Percentiles rank a stretch among this genome's conserved stretches.
Conservation (phyloP, 1,140 invertebrate genomes). For the Danaus melanippus region DNA sequence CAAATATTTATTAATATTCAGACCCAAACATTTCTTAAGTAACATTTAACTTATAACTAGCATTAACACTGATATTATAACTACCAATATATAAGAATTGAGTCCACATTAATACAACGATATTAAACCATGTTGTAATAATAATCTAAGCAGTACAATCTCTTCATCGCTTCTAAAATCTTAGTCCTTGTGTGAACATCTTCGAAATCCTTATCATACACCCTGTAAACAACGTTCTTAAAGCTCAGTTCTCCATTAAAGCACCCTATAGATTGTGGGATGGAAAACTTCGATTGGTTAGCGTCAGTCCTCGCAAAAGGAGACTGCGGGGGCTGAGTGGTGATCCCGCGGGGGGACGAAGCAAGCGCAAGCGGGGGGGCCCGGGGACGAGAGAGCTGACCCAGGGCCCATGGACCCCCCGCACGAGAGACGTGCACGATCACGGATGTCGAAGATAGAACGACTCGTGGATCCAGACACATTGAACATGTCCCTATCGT, state of each 20-base stretch:
- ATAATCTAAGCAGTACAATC: conserved; percentile 37
- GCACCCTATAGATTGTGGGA: conserved; percentile 10
- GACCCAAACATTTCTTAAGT: too few relatives aligned
- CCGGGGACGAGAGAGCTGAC: conserved; percentile 49
- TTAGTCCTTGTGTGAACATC: conserved; percentile 29
- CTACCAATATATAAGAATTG: too few relatives aligned
- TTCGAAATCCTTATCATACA: conserved; percentile 23
- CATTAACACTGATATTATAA: too few relatives aligned
- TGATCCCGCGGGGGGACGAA: conserved; percentile 52
- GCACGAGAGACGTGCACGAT: conserved; percentile 50
- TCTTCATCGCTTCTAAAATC: conserved; percentile 40
- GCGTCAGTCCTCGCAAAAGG: conserved; percentile 64
- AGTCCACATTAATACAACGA: too few relatives aligned
- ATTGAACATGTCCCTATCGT: conserved; percentile 22
- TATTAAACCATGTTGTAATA: too few relatives aligned
- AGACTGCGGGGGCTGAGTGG: conserved; percentile 56
- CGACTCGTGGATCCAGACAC: conserved; percentile 33
- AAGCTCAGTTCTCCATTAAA: conserved; percentile 17
- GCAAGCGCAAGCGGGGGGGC: conserved; percentile 50
- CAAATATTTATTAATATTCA: too few relatives aligned
- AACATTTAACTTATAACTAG: too few relatives aligned
- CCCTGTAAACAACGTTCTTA: conserved; percentile 14
- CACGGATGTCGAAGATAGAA: conserved; percentile 45
- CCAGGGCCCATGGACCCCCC: conserved; percentile 45
- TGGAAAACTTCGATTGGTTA: conserved; percentile 32